A percentile compares a stretch with the other conserved stretches of the same genome.
Evolutionary conservation across 2,888 invertebrate genomes (phyloP).

Genomic region (Mythimna lalbum): DNA sequence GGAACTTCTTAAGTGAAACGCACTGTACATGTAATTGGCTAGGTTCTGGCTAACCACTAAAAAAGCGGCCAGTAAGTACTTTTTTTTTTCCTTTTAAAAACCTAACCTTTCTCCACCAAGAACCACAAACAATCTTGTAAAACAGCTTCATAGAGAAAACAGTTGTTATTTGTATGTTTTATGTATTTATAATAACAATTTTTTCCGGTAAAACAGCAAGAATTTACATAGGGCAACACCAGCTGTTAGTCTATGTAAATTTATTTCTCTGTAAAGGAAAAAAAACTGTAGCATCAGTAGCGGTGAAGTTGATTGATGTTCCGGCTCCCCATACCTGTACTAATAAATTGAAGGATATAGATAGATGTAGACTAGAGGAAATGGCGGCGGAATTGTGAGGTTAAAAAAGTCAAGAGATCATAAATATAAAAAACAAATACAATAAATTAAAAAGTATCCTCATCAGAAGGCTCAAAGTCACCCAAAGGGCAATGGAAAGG

Average conservation of each 20-base stretch:
- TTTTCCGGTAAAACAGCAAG: conserved; percentile 11
- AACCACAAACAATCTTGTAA: too few species aligned
- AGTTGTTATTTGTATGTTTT: not conserved
- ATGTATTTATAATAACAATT: conserved; percentile 4
- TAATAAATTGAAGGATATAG: not conserved
- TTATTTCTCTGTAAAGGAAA: conserved; percentile 5
- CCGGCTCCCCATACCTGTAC: not conserved
- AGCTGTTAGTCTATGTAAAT: conserved; percentile 42
- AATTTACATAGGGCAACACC: conserved; percentile 32
- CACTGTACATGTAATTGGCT: too few species aligned
- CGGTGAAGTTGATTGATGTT: conserved; percentile 31
- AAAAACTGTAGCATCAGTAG: not conserved
- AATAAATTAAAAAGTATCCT: too few species aligned
- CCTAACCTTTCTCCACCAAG: too few species aligned
- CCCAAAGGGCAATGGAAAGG: too few species aligned
- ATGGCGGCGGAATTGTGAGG: not conserved
- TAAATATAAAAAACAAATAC: too few species aligned
- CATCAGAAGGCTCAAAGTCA: too few species aligned
- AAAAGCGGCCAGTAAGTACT: too few species aligned
- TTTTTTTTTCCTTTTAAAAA: too few species aligned
- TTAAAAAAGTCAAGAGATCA: not conserved
- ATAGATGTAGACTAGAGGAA: not conserved
- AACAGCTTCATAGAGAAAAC: not conserved
- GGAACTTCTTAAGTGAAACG: too few species aligned
- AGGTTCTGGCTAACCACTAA: too few species aligned